Conservation (phyloP, 2,797 vertebrate species). For the Epinephelus malabaricus region DNA sequence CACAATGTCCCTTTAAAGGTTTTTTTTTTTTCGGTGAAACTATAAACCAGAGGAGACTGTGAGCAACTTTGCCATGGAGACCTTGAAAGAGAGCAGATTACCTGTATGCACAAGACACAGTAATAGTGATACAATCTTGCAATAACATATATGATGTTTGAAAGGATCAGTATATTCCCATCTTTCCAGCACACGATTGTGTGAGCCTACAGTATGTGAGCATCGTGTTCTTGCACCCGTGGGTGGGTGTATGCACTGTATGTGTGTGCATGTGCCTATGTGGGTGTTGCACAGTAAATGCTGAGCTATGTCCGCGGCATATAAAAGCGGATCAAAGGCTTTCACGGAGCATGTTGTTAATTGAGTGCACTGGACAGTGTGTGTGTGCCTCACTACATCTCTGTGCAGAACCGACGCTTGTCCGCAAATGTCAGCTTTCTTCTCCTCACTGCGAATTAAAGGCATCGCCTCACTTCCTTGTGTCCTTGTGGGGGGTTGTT, state of each 20-base stretch:
- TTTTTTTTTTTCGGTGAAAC: too few species aligned
- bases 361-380: constrained; percentile 66
- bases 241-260: constrained; percentile 8
- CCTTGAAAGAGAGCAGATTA: neutral
- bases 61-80: neutral
- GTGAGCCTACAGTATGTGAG: neutral
- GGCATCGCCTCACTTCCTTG: constrained; percentile 52
- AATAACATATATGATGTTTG: neutral
- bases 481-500: constrained; percentile 72
- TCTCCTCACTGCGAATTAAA: constrained; percentile 72
- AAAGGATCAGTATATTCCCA: constrained; percentile 6
- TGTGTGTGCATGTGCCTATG: constrained; percentile 15
- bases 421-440: constrained; percentile 78
- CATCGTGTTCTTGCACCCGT: constrained; percentile 16
- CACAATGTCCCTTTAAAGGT: neutral
- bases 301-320: constrained; percentile 45
- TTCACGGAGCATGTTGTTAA: constrained; percentile 60
- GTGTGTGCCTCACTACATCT: constrained; percentile 50
- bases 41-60: too few species aligned
- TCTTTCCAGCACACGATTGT: constrained; percentile 2
- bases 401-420: constrained; percentile 44
- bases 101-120: neutral
- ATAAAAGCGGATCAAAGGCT: constrained; percentile 78
- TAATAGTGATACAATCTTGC: neutral
- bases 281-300: constrained; percentile 36